Conservation (phyloP, 2,888 invertebrate genomes). For the Sepiola atlantica region DNA sequence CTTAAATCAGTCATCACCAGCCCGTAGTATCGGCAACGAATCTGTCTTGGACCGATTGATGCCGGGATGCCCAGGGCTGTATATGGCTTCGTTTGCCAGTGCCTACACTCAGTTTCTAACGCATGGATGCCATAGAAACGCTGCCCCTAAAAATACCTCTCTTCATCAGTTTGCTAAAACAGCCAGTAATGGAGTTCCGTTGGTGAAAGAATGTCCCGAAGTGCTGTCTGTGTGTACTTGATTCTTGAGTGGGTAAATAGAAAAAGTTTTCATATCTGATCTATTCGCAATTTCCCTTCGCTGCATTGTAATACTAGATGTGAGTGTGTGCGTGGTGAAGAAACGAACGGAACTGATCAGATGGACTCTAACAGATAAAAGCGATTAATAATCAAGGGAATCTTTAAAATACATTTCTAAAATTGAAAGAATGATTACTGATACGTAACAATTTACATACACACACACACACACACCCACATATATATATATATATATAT, state of each 20-base stretch:
- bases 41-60: background rate
- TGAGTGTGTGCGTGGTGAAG: background rate
- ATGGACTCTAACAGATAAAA: no score
- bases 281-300: background rate
- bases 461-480: no score
- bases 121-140: conserved; percentile 32
- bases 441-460: background rate
- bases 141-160: conserved; percentile 20
- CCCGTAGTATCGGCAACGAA: background rate
- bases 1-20: background rate
- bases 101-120: background rate
- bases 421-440: background rate
- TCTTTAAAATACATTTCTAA: no score
- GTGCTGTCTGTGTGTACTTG: background rate
- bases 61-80: background rate
- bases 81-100: background rate
- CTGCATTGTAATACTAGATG: background rate
- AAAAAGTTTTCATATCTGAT: background rate
- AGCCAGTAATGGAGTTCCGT: conserved; percentile 32
- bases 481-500: no score
- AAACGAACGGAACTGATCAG: no score
- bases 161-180: conserved; percentile 13
- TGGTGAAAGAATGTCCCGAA: background rate
- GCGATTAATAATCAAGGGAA: no score
- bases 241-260: background rate